Evolutionary conservation across 2,797 vertebrate genomes (phyloP).

Genomic region (Halcyon chelicuti): DNA sequence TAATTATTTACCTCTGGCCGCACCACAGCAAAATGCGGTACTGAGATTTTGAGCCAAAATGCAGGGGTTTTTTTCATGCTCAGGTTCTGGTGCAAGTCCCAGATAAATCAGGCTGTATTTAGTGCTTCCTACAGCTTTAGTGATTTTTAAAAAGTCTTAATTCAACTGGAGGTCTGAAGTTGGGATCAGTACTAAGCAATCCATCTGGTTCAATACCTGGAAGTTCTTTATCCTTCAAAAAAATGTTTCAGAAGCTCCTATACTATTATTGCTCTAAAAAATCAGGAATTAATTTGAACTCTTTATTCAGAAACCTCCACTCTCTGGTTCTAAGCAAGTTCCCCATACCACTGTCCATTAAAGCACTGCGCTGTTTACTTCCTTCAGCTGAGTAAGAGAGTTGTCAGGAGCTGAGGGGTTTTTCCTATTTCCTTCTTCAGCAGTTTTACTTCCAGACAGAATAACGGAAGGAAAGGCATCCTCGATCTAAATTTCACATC

Average conservation of each 20-base stretch:
- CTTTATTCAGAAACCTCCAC: neutral
- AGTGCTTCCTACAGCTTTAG: neutral
- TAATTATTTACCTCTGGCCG: neutral
- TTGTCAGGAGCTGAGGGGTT: neutral
- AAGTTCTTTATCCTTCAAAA: neutral
- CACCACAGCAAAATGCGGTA: neutral
- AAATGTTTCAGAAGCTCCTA: rapidly evolving
- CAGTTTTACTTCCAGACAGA: neutral
- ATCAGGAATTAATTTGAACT: neutral
- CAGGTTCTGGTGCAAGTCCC: neutral
- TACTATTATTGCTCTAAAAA: neutral
- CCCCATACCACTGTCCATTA: neutral
- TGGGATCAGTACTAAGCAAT: neutral
- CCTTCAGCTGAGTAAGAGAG: neutral
- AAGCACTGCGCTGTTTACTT: neutral
- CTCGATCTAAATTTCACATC: no score
- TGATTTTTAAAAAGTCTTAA: neutral
- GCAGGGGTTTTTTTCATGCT: neutral
- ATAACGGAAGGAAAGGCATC: neutral
- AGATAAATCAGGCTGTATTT: neutral
- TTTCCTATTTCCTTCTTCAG: neutral
- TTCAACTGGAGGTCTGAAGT: neutral
- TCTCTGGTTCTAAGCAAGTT: neutral
- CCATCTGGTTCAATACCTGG: neutral
- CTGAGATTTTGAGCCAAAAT: neutral